phyloP scores from a whole-genome alignment of 2,113 vertebrate genomes.

The Crypturellus undulatus region DNA sequence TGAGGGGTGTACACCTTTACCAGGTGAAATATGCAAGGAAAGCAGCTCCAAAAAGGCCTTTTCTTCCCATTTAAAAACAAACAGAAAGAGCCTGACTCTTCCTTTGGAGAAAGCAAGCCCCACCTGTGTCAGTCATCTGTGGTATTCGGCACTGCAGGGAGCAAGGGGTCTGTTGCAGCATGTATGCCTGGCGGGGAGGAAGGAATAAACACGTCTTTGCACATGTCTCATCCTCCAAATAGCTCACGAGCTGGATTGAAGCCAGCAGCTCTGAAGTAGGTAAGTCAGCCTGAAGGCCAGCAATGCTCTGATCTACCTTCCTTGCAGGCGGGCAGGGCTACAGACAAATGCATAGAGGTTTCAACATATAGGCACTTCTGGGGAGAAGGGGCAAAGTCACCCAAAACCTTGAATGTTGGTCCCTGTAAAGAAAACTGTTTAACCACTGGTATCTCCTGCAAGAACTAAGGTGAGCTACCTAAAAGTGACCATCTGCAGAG shows the following conservation, averaged over 20 bases:
- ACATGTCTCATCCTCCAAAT: conserved; percentile 57
- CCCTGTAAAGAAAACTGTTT: neutral
- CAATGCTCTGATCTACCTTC: neutral
- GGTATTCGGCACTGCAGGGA: conserved; percentile 77
- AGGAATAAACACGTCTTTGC: conserved; percentile 28
- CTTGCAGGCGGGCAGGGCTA: neutral
- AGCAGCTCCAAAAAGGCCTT: conserved; percentile 55
- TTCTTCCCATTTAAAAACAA: conserved; percentile 59
- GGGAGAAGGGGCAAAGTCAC: neutral
- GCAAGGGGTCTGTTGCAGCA: conserved; percentile 72
- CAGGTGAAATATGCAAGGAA: conserved; percentile 1
- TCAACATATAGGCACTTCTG: neutral
- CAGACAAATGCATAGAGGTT: neutral
- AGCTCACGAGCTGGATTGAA: neutral
- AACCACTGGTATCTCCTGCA: neutral
- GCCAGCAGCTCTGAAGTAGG: conserved; percentile 14
- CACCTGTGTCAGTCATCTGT: conserved; percentile 80
- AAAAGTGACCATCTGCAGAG: neutral
- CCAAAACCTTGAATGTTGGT: neutral
- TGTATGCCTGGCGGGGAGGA: conserved; percentile 63
- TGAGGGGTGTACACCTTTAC: conserved; percentile 45
- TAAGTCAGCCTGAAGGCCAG: neutral
- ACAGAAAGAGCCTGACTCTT: conserved; percentile 26
- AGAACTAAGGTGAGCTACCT: neutral
- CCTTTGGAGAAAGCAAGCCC: conserved; percentile 63